Percentiles rank a stretch among this genome's conserved stretches.
These are phyloP conservation scores for Lithobates pipiens DNA, from an alignment of 2,797 vertebrate genomes.

Conservation along the genomic window DNA sequence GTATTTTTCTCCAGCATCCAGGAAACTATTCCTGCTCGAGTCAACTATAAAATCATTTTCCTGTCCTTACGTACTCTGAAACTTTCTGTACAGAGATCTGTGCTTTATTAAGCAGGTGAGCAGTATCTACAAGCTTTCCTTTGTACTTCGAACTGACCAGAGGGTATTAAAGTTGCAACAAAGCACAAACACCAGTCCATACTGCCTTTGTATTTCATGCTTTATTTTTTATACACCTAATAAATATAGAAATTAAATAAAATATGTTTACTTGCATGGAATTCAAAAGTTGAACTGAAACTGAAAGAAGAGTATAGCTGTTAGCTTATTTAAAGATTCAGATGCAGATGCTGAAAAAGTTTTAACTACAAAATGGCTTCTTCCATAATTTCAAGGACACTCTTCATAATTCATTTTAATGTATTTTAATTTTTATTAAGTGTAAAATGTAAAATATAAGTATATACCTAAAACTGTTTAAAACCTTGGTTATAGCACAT, in stretches of 20 bases:
- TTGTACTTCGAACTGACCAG: slow-evolving; percentile 49
- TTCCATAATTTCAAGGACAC: too few relatives aligned
- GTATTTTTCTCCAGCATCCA: slow-evolving; percentile 35
- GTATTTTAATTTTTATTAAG: too few relatives aligned
- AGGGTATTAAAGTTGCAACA: slow-evolving; percentile 57
- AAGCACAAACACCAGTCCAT: slow-evolving; percentile 35
- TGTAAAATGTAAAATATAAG: too few relatives aligned
- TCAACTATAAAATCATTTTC: slow-evolving; percentile 31
- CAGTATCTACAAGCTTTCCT: slow-evolving; percentile 40
- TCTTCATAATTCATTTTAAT: too few relatives aligned
- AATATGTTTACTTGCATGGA: too few relatives aligned
- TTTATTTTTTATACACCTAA: slow-evolving; percentile 20
- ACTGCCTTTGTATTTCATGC: slow-evolving; percentile 29
- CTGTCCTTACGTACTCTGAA: slow-evolving; percentile 55
- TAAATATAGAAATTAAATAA: slow-evolving; percentile 16
- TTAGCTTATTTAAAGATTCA: too few relatives aligned
- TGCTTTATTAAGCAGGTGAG: slow-evolving; percentile 53
- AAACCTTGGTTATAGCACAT: too few relatives aligned
- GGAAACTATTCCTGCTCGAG: slow-evolving; percentile 47
- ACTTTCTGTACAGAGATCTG: slow-evolving; percentile 54
- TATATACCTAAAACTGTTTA: too few relatives aligned
- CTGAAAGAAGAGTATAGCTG: too few relatives aligned
- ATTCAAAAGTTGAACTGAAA: too few relatives aligned
- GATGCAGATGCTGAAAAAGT: too few relatives aligned
- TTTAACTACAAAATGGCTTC: too few relatives aligned